Conservation (phyloP, 2,888 invertebrate species). For the Melipona beecheii region DNA sequence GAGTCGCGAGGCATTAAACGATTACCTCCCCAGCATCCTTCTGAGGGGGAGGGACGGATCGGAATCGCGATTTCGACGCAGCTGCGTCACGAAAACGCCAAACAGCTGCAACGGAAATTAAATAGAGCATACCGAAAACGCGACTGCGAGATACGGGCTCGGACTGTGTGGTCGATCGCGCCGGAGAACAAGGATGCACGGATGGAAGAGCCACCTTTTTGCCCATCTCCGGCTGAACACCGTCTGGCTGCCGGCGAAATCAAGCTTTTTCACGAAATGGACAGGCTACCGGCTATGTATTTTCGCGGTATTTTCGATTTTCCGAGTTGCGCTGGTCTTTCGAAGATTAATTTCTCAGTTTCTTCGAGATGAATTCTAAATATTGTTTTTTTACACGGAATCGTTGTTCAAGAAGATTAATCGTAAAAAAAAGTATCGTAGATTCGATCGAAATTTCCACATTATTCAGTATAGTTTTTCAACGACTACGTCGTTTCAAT, state of each 20-base stretch:
- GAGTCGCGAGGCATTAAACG: background rate
- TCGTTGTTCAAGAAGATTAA: too few relatives aligned
- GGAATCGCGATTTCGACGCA: background rate
- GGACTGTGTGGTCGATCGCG: background rate
- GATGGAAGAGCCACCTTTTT: background rate
- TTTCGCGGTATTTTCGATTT: too few relatives aligned
- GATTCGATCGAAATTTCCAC: too few relatives aligned
- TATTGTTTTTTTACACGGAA: too few relatives aligned
- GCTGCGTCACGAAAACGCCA: background rate
- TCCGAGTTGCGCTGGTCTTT: too few relatives aligned
- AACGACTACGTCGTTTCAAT: too few relatives aligned
- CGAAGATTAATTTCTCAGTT: too few relatives aligned
- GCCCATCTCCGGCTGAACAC: background rate
- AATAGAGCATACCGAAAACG: background rate
- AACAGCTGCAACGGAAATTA: background rate
- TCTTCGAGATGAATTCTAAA: too few relatives aligned
- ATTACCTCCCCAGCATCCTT: background rate
- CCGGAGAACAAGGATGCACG: background rate
- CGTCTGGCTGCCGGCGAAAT: background rate
- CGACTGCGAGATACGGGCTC: background rate
- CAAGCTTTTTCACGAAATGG: too few relatives aligned
- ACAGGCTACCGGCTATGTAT: too few relatives aligned
- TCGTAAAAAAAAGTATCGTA: too few relatives aligned
- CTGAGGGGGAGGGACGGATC: background rate
- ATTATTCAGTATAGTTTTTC: too few relatives aligned